Conservation (phyloP, 2,797 vertebrate species). For the Fistularia tabacaria region DNA sequence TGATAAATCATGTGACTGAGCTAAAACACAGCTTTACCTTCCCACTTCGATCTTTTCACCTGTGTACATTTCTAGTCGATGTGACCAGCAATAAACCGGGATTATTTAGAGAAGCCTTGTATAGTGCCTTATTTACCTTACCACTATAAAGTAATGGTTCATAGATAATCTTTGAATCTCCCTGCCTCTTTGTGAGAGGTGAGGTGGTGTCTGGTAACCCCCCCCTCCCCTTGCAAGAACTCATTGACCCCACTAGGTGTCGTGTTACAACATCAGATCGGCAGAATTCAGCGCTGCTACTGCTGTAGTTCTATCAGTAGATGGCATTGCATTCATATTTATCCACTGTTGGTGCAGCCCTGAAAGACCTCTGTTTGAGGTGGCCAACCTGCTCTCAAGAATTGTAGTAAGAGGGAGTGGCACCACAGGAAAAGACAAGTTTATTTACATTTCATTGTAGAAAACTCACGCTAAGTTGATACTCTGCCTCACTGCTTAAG, state of each 20-base stretch:
- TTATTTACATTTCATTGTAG: slow-evolving; percentile 12
- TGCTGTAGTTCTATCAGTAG: neutral
- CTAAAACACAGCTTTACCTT: no score
- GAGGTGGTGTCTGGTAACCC: neutral
- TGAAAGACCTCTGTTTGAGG: no score
- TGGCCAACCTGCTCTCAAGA: slow-evolving; percentile 6
- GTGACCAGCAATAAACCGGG: no score
- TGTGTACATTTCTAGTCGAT: no score
- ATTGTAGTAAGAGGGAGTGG: slow-evolving; percentile 27
- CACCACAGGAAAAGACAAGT: slow-evolving; percentile 15
- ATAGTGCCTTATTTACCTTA: slow-evolving; percentile 50
- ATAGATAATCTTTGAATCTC: neutral
- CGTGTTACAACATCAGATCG: neutral
- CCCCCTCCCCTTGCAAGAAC: no score
- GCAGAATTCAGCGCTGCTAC: neutral
- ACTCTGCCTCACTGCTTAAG: no score
- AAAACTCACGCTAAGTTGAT: no score
- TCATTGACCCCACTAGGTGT: slow-evolving; percentile 37
- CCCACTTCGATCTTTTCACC: neutral
- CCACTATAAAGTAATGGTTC: slow-evolving; percentile 47
- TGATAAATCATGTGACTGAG: no score
- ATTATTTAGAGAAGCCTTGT: neutral
- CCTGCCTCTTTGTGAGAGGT: neutral
- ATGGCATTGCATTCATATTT: neutral
- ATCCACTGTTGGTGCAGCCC: no score